Base-by-base conservation (phyloP, 2,797 vertebrate genomes). In the Bryconaethiops microstoma region DNA sequence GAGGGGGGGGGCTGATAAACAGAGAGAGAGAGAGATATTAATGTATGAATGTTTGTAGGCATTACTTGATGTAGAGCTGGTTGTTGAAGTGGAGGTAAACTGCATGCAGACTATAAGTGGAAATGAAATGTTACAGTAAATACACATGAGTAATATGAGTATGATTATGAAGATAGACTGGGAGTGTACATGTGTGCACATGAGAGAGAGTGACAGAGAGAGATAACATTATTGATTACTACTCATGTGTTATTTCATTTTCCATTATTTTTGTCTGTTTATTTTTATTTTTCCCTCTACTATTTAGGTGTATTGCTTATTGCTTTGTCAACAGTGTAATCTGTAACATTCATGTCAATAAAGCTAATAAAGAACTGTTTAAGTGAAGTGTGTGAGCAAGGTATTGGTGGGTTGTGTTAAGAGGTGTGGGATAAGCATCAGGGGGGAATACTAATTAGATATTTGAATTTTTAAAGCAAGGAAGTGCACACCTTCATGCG, bases 391-490 rank as follows among this genome's bases (percentile, higher is more conserved):
- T 16, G 45, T 7, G 42, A 25, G 14, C 17, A 21, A 48, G 65
- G 14, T 29, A 3, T 16, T 12, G 35, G 39, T 4, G 50, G 29
- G 29, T 9, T 29, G 48, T 29, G 54, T 17, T 6, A 71, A 7
- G 39, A 60, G 71, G 50, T 80, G 71, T 68, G 63, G 78, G 63
- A 75, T 62, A 74, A 74, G 50, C 62, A 50, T 39, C 29, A 40
- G 25, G 17, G 52, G 78, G 63, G 67, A 69, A 74, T 75, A 75
- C 54, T 80, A 74, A 80, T 75, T 69, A 60, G 78, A 74, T 80
- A 59, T 68, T 80, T 80, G 78, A 59, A 75, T 74, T 68, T 42
- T 68, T 40, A 73, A 74, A 55, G 29, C 25, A 17, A 0, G 21
- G 23, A 29, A 14, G 5, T 23, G 14, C 39, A 63, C 12, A 73